Conservation (phyloP, 2,797 vertebrate genomes). For the Myripristis jacobus region DNA sequence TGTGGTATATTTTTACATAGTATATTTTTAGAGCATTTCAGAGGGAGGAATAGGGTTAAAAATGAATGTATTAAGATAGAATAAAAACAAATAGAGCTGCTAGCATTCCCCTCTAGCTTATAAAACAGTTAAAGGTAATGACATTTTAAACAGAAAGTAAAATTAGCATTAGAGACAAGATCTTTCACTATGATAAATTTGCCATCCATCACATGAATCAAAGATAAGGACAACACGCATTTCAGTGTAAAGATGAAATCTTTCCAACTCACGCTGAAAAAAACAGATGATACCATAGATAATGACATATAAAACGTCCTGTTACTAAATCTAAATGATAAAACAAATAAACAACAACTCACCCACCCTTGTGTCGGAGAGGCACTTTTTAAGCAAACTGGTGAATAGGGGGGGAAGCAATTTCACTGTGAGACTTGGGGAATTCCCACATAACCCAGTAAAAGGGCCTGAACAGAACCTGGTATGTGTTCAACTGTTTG, state of each 20-base stretch:
- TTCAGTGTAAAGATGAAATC: constrained; percentile 22
- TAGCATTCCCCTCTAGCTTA: not conserved
- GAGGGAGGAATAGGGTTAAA: not conserved
- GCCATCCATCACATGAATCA: constrained; percentile 9
- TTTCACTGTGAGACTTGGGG: constrained; percentile 82
- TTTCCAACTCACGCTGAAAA: constrained; percentile 1
- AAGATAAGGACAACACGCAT: constrained; percentile 9
- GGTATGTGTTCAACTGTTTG: constrained; percentile 73
- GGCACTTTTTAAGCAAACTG: constrained; percentile 85
- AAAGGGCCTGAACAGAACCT: constrained; percentile 79
- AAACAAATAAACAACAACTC: constrained; percentile 78
- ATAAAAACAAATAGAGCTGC: constrained; percentile 5
- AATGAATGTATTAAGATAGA: not conserved
- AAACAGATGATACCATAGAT: constrained; percentile 2
- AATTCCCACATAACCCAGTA: constrained; percentile 85
- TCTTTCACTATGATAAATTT: constrained; percentile 21
- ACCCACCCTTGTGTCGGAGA: constrained; percentile 82
- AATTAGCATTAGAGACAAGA: not conserved
- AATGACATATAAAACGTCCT: constrained; percentile 1
- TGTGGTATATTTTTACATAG: too few species aligned
- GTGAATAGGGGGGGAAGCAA: constrained; percentile 82
- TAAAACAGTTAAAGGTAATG: constrained; percentile 1
- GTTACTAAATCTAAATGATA: constrained; percentile 47
- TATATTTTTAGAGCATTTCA: not conserved
- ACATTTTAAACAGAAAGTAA: too few species aligned